Evolutionary conservation across 2,888 invertebrate species (phyloP).

Genomic region (Trichopoda pennipes): DNA sequence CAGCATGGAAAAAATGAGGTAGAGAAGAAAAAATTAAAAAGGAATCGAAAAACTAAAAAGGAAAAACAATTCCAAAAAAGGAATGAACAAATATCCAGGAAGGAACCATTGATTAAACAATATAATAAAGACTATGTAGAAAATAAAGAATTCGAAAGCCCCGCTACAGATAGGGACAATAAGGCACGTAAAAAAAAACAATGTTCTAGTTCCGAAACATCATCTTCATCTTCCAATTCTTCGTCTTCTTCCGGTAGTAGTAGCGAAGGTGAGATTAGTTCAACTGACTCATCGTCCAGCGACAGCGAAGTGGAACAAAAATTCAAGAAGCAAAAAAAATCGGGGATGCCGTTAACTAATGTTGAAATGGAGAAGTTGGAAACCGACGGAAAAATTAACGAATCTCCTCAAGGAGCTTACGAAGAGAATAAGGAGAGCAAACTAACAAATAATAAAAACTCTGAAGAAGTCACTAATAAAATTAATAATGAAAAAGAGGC

Average conservation of each 20-base stretch:
- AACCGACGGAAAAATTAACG: background rate
- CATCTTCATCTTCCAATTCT: slow-evolving; percentile 62
- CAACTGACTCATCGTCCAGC: slow-evolving; percentile 51
- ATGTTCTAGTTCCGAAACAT: slow-evolving; percentile 45
- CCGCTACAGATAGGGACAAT: slow-evolving; percentile 16
- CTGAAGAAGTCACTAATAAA: background rate
- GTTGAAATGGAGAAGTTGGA: background rate
- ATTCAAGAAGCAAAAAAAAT: background rate
- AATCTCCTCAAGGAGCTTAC: background rate
- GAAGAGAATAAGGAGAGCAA: background rate
- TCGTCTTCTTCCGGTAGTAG: slow-evolving; percentile 36
- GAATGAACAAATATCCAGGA: background rate
- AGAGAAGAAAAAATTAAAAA: slow-evolving; percentile 59
- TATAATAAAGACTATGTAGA: background rate
- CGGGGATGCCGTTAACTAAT: background rate
- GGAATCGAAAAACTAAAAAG: slow-evolving; percentile 45
- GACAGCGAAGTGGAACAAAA: slow-evolving; percentile 35
- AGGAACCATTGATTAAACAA: too few species aligned
- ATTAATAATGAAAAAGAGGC: background rate
- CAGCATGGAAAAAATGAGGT: slow-evolving; percentile 59
- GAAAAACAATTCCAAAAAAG: background rate
- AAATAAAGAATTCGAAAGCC: background rate
- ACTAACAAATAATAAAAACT: background rate
- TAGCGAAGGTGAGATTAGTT: slow-evolving; percentile 40
- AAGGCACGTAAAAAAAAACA: slow-evolving; percentile 35